Evolutionary conservation across 2,797 vertebrate genomes (phyloP).

Genomic region (Spinus olivaceus): DNA sequence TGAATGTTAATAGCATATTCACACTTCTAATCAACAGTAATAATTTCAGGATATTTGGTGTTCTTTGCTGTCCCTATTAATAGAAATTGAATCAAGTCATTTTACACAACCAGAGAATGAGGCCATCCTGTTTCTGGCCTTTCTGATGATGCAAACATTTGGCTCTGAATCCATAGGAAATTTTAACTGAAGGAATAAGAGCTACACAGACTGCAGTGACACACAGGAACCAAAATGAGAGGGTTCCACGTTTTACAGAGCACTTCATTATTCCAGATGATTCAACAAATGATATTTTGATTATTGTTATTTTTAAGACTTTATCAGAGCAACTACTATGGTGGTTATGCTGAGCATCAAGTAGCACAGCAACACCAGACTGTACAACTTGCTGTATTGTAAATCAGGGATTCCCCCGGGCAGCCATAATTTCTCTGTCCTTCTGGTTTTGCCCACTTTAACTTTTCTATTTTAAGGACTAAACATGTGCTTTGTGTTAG

Average conservation of each 20-base stretch:
- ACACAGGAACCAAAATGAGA: neutral
- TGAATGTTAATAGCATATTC: neutral
- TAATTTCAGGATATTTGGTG: conserved; percentile 3
- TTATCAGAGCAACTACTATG: neutral
- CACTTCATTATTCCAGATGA: neutral
- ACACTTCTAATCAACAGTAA: neutral
- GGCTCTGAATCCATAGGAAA: conserved; percentile 1
- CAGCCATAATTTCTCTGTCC: conserved; percentile 7
- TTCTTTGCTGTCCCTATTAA: neutral
- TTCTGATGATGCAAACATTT: neutral
- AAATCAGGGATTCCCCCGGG: conserved; percentile 15
- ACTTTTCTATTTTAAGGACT: conserved; percentile 47
- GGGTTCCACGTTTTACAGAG: neutral
- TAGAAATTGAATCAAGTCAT: neutral
- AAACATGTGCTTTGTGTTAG: conserved; percentile 58
- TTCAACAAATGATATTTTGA: neutral
- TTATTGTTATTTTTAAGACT: neutral
- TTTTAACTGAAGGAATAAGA: neutral
- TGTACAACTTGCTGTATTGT: neutral
- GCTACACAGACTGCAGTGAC: neutral
- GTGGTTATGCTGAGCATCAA: neutral
- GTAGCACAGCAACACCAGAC: neutral
- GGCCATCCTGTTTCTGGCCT: neutral
- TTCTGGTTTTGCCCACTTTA: conserved; percentile 36
- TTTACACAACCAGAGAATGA: neutral